Percentiles rank a stretch among this genome's conserved stretches.
Evolutionary conservation across 2,888 invertebrate genomes (phyloP).

Genomic region (Cataglyphis albicans): DNA sequence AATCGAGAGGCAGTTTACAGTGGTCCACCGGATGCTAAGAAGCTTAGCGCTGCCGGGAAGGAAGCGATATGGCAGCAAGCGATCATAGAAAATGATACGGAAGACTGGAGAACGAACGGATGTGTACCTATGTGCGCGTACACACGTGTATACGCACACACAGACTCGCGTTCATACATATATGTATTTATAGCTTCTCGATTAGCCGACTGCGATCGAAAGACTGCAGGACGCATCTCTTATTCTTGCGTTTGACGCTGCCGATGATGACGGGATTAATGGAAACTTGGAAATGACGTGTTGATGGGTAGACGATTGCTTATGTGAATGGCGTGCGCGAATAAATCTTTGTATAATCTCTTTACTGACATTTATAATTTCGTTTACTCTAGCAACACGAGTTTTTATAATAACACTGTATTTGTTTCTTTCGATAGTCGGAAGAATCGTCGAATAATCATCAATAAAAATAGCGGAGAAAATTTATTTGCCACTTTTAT

Average conservation of each 20-base stretch:
- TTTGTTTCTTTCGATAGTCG: neutral
- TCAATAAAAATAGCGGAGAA: neutral
- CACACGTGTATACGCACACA: slow-evolving; percentile 42
- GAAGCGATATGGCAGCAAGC: slow-evolving; percentile 34
- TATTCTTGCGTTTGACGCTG: slow-evolving; percentile 36
- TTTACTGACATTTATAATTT: neutral
- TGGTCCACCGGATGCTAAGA: slow-evolving; percentile 28
- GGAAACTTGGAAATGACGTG: neutral
- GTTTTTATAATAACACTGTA: neutral
- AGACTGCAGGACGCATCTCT: slow-evolving; percentile 58
- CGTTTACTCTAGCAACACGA: neutral
- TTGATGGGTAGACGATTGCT: neutral
- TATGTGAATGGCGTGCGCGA: neutral
- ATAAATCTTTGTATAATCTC: neutral
- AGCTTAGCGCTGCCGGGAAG: slow-evolving; percentile 3
- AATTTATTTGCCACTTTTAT: neutral
- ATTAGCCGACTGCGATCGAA: slow-evolving; percentile 54
- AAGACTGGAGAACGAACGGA: slow-evolving; percentile 25
- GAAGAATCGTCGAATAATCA: neutral
- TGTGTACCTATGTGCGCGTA: slow-evolving; percentile 24
- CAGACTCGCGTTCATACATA: neutral
- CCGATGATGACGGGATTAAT: neutral
- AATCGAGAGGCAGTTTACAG: slow-evolving; percentile 61
- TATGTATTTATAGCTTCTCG: slow-evolving; percentile 68
- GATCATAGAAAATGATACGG: slow-evolving; percentile 45